phyloP scores from a whole-genome alignment of 2,888 invertebrate species.

The Agrilus cyanescens region DNA sequence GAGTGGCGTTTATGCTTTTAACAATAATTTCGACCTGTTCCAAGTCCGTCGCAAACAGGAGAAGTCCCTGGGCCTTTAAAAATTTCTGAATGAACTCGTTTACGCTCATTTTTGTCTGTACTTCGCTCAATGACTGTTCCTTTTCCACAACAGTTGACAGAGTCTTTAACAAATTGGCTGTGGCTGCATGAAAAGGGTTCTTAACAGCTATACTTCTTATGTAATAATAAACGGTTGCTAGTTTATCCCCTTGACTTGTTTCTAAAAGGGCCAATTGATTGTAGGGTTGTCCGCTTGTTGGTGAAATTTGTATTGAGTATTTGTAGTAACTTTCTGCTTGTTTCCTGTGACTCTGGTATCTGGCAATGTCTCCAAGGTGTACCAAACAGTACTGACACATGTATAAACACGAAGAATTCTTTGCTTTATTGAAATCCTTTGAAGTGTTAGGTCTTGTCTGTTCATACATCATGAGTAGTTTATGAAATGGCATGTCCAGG shows the following conservation, averaged over 20 bases:
- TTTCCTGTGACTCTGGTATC: constrained; percentile 68
- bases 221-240: constrained; percentile 78
- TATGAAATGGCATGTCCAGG: constrained; percentile 65
- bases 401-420: constrained; percentile 65
- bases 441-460: constrained; percentile 22
- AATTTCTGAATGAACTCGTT: constrained; percentile 47
- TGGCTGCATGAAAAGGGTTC: constrained; percentile 76
- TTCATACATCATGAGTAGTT: constrained; percentile 33
- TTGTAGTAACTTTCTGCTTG: constrained; percentile 78
- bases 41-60: constrained; percentile 42
- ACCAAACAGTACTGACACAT: constrained; percentile 83
- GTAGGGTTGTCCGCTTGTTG: constrained; percentile 76
- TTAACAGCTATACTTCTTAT: constrained; percentile 71
- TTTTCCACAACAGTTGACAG: constrained; percentile 45
- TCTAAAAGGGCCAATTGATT: constrained; percentile 78
- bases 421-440: constrained; percentile 35
- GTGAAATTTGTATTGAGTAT: constrained; percentile 59
- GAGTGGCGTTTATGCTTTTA: constrained; percentile 52
- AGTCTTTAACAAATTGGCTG: constrained; percentile 66
- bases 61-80: constrained; percentile 49
- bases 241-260: constrained; percentile 66
- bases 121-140: constrained; percentile 37
- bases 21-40: constrained; percentile 50
- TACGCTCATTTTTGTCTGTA: constrained; percentile 47
- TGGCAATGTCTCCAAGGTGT: constrained; percentile 76